A percentile compares a stretch with the other conserved stretches of the same genome.
Evolutionary conservation across 2,113 vertebrate genomes (phyloP).

Genomic region (Machaerirhynchus nigripectus): DNA sequence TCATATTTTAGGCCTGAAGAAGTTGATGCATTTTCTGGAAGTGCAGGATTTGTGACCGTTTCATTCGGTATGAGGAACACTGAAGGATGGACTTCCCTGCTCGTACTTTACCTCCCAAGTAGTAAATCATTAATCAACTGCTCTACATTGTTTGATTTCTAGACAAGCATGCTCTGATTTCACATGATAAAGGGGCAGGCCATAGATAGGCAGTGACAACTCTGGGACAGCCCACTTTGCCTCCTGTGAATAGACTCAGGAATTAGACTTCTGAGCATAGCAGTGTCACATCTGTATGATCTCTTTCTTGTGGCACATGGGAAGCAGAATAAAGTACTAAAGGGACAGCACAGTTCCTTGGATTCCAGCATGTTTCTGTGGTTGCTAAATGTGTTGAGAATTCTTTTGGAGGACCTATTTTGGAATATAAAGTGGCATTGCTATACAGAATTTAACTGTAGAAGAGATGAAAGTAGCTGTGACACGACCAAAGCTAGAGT

Average conservation of each 20-base stretch:
- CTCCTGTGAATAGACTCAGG: background rate
- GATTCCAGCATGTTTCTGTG: background rate
- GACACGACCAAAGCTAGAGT: background rate
- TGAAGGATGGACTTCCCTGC: background rate
- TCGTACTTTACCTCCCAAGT: background rate
- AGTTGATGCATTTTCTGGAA: background rate
- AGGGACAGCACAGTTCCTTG: background rate
- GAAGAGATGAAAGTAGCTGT: background rate
- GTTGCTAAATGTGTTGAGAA: background rate
- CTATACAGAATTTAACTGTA: background rate
- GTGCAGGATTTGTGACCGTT: background rate
- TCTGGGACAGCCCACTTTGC: background rate
- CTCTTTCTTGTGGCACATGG: background rate
- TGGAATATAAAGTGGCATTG: background rate
- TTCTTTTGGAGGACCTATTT: background rate
- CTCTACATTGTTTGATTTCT: background rate
- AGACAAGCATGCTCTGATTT: background rate
- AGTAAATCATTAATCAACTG: background rate
- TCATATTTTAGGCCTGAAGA: background rate
- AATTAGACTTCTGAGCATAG: background rate
- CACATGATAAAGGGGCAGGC: background rate
- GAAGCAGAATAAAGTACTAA: background rate
- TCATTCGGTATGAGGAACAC: background rate
- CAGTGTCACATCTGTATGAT: background rate
- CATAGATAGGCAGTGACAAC: background rate